Evolutionary conservation across 2,888 invertebrate species (phyloP).

Genomic region (Brassicogethes aeneus): DNA sequence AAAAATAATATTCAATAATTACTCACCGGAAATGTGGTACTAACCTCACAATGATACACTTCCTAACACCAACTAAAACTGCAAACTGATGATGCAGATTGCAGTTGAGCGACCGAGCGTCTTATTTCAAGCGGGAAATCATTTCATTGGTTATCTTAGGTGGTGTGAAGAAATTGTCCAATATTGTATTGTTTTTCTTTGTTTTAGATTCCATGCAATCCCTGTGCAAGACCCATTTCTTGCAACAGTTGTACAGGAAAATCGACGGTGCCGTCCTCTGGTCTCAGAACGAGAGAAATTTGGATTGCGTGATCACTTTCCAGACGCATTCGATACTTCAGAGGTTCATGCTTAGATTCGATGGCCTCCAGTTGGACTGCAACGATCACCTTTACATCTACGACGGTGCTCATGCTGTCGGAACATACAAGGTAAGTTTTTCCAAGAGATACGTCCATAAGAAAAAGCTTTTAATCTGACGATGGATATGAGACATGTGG

Average conservation of each 20-base stretch:
- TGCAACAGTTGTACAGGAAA: constrained; percentile 81
- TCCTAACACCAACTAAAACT: no score
- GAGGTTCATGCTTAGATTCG: constrained; percentile 89
- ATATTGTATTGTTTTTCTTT: no score
- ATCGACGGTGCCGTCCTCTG: constrained; percentile 85
- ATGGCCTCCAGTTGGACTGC: constrained; percentile 84
- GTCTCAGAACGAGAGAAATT: constrained; percentile 83
- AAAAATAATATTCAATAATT: no score
- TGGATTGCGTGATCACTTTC: constrained; percentile 88
- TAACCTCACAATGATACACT: no score
- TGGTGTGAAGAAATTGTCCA: no score
- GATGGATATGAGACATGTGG: constrained; percentile 6
- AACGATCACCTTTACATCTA: constrained; percentile 90
- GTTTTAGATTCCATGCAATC: constrained; percentile 81
- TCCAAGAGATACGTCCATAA: constrained; percentile 1
- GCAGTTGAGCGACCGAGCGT: no score
- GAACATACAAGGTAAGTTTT: constrained; percentile 73
- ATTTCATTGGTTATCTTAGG: no score
- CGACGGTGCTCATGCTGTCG: constrained; percentile 86
- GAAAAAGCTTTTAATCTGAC: constrained; percentile 6
- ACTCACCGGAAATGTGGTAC: no score
- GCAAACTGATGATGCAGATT: no score
- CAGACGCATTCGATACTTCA: constrained; percentile 92
- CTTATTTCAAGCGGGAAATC: no score
- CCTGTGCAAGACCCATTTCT: constrained; percentile 82